phyloP scores from a whole-genome alignment of 2,113 vertebrate species.

The Seriola rivoliana region DNA sequence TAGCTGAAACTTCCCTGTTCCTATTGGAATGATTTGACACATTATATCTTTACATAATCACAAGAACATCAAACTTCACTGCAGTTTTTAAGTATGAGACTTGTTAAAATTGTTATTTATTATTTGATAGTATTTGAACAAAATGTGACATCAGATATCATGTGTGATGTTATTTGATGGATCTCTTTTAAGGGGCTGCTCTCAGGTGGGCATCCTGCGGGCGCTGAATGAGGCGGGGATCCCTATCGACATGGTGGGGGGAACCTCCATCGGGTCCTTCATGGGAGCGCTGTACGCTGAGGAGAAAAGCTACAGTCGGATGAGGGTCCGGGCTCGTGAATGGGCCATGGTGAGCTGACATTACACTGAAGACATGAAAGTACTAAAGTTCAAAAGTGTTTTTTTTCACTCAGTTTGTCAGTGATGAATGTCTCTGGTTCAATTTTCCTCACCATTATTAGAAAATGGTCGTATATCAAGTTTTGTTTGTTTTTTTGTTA shows the following conservation, averaged over 20 bases:
- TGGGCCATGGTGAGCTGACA: conserved; percentile 91
- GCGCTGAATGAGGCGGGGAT: conserved; percentile 91
- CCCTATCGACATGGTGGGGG: conserved; percentile 93
- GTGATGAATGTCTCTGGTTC: background rate
- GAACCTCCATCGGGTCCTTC: conserved; percentile 93
- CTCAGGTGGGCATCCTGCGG: conserved; percentile 91
- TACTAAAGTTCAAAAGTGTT: background rate
- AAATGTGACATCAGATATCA: background rate
- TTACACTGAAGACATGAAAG: background rate
- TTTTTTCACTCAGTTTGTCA: background rate
- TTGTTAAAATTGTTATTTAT: background rate
- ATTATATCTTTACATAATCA: background rate
- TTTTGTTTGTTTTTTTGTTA: too few species aligned
- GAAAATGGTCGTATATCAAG: background rate
- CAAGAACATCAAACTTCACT: background rate
- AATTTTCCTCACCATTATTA: conserved; percentile 1
- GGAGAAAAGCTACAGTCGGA: conserved; percentile 91
- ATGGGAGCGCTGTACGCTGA: conserved; percentile 94
- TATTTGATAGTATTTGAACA: background rate
- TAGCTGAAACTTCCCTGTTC: background rate
- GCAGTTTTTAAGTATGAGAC: background rate
- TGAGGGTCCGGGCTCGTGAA: conserved; percentile 90
- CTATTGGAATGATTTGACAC: background rate
- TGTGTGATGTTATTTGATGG: background rate
- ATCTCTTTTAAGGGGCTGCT: conserved; percentile 88